phyloP scores from a whole-genome alignment of 2,888 invertebrate genomes.

The Himalopsyche anomala region DNA sequence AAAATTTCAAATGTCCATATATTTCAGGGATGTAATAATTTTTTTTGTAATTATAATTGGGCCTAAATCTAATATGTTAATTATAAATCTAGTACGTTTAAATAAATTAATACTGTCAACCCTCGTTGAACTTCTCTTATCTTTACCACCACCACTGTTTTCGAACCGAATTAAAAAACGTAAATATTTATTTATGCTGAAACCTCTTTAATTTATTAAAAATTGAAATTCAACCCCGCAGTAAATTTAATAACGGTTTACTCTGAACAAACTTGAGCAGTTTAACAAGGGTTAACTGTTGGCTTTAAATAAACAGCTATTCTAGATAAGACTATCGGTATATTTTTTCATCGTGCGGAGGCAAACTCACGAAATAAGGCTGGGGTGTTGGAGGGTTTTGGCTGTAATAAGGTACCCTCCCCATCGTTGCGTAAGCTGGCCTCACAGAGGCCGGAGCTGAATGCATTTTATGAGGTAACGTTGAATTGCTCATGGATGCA shows the following conservation, averaged over 20 bases:
- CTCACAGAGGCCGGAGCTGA: conserved; percentile 76
- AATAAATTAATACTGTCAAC: conserved; percentile 40
- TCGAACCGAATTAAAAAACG: conserved; percentile 5
- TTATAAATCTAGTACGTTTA: conserved; percentile 27
- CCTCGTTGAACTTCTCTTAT: conserved; percentile 24
- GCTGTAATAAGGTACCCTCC: conserved; percentile 78
- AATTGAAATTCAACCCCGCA: conserved; percentile 13
- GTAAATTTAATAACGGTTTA: conserved; percentile 26
- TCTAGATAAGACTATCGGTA: conserved; percentile 75
- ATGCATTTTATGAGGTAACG: conserved; percentile 81
- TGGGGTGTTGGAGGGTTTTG: conserved; percentile 68
- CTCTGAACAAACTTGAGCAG: conserved; percentile 31
- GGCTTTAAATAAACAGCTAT: conserved; percentile 24
- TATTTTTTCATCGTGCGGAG: conserved; percentile 80
- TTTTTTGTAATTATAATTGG: not conserved
- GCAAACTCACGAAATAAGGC: conserved; percentile 81
- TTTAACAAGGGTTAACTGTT: conserved; percentile 33
- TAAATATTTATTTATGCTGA: conserved; percentile 36
- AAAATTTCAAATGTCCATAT: not conserved
- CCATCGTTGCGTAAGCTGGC: conserved; percentile 80
- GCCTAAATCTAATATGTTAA: conserved; percentile 2
- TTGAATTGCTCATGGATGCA: conserved; percentile 79
- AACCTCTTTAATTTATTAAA: conserved; percentile 29
- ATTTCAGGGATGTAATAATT: not conserved
- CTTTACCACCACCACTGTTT: conserved; percentile 25